Evolutionary conservation across 2,888 invertebrate species (phyloP), one percentile per base, ranked within the genome.

Genomic region (Fabriciana adippe): DNA sequence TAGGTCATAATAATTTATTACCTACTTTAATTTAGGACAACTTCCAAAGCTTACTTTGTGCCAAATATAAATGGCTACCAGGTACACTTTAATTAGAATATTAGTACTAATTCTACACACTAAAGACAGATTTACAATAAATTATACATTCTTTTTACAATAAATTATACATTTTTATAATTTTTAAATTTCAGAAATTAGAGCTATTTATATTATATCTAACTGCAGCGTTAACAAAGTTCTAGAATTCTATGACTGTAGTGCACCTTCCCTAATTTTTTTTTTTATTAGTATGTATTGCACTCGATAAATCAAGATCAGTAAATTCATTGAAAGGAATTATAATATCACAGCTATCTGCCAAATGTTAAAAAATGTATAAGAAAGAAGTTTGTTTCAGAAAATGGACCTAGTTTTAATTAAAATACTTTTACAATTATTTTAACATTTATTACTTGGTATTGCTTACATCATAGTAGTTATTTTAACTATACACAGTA

Each of bases 81-180:
- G 82, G 81, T 83, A 83, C 81, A 81, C 76, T 77, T 76, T 79
- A 78, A 79, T 80, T 78, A 79, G 75, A 79, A 76, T 79, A 64
- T 64, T 55, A 55, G 77, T 77, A 75, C 77, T 61, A 62, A 73
- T 76, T 74, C 75, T 76, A 79, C 60, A 55, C 45, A 55, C 75
- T 66, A 55, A 4, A 60, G 13, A 66, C 60, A 59, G 26, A 48
- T 59, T 55, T 41, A 51, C 51, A 64, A 63, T 31, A 45, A 26
- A 48, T 57, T 18, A 53, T 26, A 54, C 59, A 18, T 47, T n/a
- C n/a, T n/a, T n/a, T 59, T 55, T 41, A 51, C 51, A 64, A 63
- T 31, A 45, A 26, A 48, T 57, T 18, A 53, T 26, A 54, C 59
- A 18, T 47, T n/a, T n/a, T n/a, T n/a, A n/a, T n/a, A n/a, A n/a